Evolutionary conservation across 1,140 invertebrate genomes (phyloP), one percentile per base, ranked within the genome.

Genomic region (Steinernema feltiae): DNA sequence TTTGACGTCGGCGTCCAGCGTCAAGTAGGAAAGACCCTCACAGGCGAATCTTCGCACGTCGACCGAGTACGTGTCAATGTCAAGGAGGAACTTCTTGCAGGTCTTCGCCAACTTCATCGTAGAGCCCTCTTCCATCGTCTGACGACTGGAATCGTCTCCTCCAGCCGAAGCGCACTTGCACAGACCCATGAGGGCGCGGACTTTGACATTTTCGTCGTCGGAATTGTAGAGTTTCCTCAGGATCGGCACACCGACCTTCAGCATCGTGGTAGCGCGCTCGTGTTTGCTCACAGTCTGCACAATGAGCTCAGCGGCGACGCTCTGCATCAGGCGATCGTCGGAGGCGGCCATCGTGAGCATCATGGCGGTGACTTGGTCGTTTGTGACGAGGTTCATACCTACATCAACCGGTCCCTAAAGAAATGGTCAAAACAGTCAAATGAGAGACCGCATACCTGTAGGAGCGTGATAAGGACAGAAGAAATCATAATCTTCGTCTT

Each of bases 1-100:
- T 86, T 99, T 99, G 0, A 99, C 94, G 87, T 99, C 96, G 15
- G 94, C 97, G 89, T 99, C 96, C 41, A 99, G 89, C 1, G 95
- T 97, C 1, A 99, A 88, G 86, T 98, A 99, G 0, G 96, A 96
- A 0, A 99, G 88, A 17, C 96, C 97, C 89, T 99, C 97, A 30
- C 94, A 93, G 0, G 96, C 95, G 73, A 85, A 85, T 69, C 79
- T 76, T 53, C 76, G 48, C 53, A 82, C 78, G 69, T 78, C 81
- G 24, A 85, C 83, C 21, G 77, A 82, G 74, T 81, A 85, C 53
- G 81, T 82, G 18, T 83, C 75, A 2, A 72, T 72, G 75, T 85
- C 75, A 3, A 83, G 29, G 1, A 85, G 80, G 82, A 85, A 89
- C 87, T 89, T 88, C 78, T 93, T 90, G 86, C 97, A 99, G 21